Evolutionary conservation across 1,140 invertebrate genomes (phyloP), one percentile per base, ranked within the genome.

Genomic region (Pinna nobilis): DNA sequence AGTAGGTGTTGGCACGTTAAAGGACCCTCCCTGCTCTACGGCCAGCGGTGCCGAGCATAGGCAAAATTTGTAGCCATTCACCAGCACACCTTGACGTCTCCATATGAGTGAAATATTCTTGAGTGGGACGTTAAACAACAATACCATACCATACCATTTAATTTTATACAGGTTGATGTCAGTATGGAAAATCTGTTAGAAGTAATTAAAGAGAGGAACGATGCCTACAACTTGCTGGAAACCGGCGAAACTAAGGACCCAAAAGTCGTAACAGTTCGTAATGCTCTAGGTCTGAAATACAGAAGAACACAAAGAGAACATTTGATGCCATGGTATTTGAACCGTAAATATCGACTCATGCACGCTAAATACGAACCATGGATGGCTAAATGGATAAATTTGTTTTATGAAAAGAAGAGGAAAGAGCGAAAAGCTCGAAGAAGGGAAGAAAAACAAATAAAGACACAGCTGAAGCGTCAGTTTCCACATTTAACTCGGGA

Each of bases 131-230:
- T n/a, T n/a, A n/a, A n/a, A n/a, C n/a, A n/a, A n/a, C n/a, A n/a
- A n/a, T n/a, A n/a, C n/a, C n/a, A n/a, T n/a, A n/a, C n/a, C n/a
- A n/a, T n/a, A n/a, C n/a, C n/a, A n/a, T n/a, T n/a, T n/a, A n/a
- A 28, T 6, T 25, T 28, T 66, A 28, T 61, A 13, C 15, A 94
- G 92, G 92, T 94, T 1, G 92, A 97, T 88, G 94, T 96, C 76
- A 98, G 97, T 37, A 99, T 99, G 98, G 91, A 94, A 77, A 98
- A 99, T 89, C 89, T 99, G 53, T 95, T 99, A 89, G 89, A 90
- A 37, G 95, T 99, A 6, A 93, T 99, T 0, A 91, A 94, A 76
- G 98, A 99, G 91, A 91, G 98, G 77, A 98, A 99, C 89, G 90
- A 92, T 80, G 98, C 98, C 4, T 98, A 95, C 89, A 94, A 95